Evolutionary conservation across 2,888 invertebrate genomes (phyloP).

Genomic region (Drosophila affinis): DNA sequence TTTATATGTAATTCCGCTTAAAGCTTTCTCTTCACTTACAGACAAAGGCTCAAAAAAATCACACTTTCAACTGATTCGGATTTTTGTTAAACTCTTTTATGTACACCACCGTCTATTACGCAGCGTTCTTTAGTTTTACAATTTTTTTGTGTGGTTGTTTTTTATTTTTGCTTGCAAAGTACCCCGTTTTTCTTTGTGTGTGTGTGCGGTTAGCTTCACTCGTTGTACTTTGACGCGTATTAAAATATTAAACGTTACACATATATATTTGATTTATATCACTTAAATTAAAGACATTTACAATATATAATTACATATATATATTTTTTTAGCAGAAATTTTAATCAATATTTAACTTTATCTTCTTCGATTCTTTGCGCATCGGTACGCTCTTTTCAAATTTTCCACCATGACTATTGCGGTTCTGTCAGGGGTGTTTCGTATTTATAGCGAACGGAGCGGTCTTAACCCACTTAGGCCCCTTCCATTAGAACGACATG

Average conservation of each 20-base stretch:
- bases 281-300: constrained; percentile 77
- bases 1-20: constrained; percentile 70
- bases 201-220: constrained; percentile 73
- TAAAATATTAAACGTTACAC: constrained; percentile 75
- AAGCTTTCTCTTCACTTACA: constrained; percentile 76
- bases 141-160: constrained; percentile 40
- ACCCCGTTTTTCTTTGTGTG: constrained; percentile 55
- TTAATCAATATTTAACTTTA: constrained; percentile 73
- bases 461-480: too few relatives aligned
- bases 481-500: too few relatives aligned
- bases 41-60: constrained; percentile 78
- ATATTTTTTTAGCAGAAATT: constrained; percentile 74
- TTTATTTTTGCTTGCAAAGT: constrained; percentile 59
- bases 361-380: constrained; percentile 72
- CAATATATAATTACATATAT: constrained; percentile 79
- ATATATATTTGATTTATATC: constrained; percentile 76
- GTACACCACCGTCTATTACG: constrained; percentile 52
- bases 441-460: not conserved
- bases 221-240: constrained; percentile 78
- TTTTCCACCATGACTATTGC: constrained; percentile 77
- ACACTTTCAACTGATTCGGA: constrained; percentile 73
- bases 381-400: constrained; percentile 78
- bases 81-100: constrained; percentile 60
- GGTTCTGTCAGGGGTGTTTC: not conserved
- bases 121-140: constrained; percentile 47